Conservation (phyloP, 1,140 invertebrate species). For the Bombus polaris region DNA sequence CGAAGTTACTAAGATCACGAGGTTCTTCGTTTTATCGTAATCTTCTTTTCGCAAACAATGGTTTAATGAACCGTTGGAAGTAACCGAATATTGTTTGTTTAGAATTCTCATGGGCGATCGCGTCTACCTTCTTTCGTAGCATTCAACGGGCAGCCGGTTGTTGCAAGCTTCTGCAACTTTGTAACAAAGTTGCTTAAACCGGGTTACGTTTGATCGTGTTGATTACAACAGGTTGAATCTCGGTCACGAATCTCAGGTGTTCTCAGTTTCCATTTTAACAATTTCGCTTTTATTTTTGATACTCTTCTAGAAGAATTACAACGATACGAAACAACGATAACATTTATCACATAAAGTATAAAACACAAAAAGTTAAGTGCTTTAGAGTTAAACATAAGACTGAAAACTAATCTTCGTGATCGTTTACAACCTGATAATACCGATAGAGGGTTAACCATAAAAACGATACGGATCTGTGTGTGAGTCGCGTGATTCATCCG, state of each 20-base stretch:
- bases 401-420: too few relatives aligned
- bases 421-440: too few relatives aligned
- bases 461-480: too few relatives aligned
- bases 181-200: constrained; percentile 47
- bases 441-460: too few relatives aligned
- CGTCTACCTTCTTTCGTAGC: not conserved
- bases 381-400: too few relatives aligned
- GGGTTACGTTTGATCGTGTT: constrained; percentile 13
- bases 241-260: constrained; percentile 31
- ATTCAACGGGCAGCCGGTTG: not conserved
- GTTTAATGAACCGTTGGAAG: not conserved
- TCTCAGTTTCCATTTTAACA: constrained; percentile 2
- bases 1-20: too few relatives aligned
- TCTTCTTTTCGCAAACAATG: not conserved
- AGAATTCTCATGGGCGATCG: not conserved
- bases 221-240: constrained; percentile 29
- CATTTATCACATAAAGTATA: too few relatives aligned
- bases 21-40: not conserved
- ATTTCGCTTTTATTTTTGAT: too few relatives aligned
- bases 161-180: constrained; percentile 19
- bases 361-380: too few relatives aligned
- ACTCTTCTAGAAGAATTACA: not conserved
- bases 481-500: not conserved
- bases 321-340: too few relatives aligned
- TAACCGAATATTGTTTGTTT: constrained; percentile 16